Evolutionary conservation across 1,140 invertebrate species (phyloP).

Genomic region (Drosophila sturtevanti): DNA sequence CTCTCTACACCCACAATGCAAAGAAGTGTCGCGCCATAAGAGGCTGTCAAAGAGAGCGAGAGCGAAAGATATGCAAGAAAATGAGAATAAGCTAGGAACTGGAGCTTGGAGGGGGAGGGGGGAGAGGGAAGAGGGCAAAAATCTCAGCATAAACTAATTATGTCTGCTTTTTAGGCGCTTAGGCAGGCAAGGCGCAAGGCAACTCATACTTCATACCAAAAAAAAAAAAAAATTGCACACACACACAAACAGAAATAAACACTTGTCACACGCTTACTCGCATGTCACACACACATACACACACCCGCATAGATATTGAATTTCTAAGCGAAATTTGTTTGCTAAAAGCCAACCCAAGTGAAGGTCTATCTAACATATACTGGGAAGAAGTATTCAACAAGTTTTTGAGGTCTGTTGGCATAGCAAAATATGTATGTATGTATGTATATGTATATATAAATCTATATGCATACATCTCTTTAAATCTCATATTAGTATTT

Average conservation of each 20-base stretch:
- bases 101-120: too few relatives aligned
- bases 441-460: not conserved
- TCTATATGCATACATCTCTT: too few relatives aligned
- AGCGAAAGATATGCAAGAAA: not conserved
- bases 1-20: conserved; percentile 16
- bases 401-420: conserved; percentile 37
- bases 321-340: conserved; percentile 54
- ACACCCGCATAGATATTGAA: conserved; percentile 55
- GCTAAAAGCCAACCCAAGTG: conserved; percentile 1
- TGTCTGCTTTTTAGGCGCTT: conserved; percentile 72
- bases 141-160: conserved; percentile 73
- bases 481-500: not conserved
- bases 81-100: too few relatives aligned
- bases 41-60: conserved; percentile 8
- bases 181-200: conserved; percentile 44
- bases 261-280: conserved; percentile 9
- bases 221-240: conserved; percentile 9
- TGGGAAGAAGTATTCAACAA: conserved; percentile 55
- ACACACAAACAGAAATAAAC: too few relatives aligned
- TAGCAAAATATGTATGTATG: not conserved
- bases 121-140: conserved; percentile 30
- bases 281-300: not conserved
- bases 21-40: conserved; percentile 47
- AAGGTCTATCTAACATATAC: not conserved
- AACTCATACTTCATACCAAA: conserved; percentile 18